A percentile compares a stretch with the other conserved stretches of the same genome.
Evolutionary conservation across 2,888 invertebrate genomes (phyloP).

Genomic region (Acholoe squamosa): DNA sequence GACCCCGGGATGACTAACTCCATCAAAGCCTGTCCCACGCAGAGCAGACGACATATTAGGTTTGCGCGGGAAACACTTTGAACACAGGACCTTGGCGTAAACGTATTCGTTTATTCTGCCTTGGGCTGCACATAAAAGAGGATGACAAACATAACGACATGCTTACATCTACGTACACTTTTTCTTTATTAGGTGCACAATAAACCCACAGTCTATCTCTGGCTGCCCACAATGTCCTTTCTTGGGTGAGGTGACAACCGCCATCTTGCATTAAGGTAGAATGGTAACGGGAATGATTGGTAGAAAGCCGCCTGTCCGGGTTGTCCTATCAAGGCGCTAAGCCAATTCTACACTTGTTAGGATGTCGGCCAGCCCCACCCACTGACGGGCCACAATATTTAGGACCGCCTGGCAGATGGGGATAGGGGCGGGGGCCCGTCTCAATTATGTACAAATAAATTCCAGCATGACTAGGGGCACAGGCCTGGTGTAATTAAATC

Average conservation of each 20-base stretch:
- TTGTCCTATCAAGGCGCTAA: slow-evolving; percentile 38
- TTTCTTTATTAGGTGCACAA: too few species aligned
- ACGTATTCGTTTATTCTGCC: not conserved
- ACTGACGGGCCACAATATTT: slow-evolving; percentile 26
- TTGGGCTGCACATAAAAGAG: not conserved
- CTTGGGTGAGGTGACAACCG: not conserved
- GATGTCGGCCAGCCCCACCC: not conserved
- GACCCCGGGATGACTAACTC: slow-evolving; percentile 11
- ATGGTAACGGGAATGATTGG: not conserved
- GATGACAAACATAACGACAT: too few species aligned
- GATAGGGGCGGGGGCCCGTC: not conserved
- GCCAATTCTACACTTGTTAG: slow-evolving; percentile 49
- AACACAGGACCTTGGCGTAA: not conserved
- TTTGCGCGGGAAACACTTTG: slow-evolving; percentile 29
- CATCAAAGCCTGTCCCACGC: slow-evolving; percentile 38
- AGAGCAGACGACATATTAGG: slow-evolving; percentile 34
- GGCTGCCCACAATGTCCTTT: not conserved
- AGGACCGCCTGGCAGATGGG: not conserved
- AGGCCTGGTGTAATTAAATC: slow-evolving; percentile 40
- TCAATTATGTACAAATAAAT: slow-evolving; percentile 54
- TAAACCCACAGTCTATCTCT: too few species aligned
- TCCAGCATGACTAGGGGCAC: not conserved
- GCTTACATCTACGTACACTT: too few species aligned
- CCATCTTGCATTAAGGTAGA: not conserved
- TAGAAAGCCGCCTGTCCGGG: slow-evolving; percentile 17